Base-by-base conservation (phyloP, 2,113 vertebrate genomes). In the Atrichornis clamosus region DNA sequence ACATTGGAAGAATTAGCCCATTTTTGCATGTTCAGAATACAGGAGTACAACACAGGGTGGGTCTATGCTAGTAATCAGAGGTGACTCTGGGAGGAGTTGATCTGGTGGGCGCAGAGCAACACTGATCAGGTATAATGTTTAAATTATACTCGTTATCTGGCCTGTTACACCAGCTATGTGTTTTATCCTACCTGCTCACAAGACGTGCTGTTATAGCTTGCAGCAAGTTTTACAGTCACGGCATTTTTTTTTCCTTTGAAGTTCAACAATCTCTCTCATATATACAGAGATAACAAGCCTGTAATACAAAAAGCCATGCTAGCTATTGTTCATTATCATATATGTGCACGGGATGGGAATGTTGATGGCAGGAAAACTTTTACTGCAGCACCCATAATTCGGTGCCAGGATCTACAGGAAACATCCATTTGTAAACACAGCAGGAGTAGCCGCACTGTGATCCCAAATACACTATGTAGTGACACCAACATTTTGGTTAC, bases 1-100 rank as follows among this genome's bases (percentile, higher is more conserved):
- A 47, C 10, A 37, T 19, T 70, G 18, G 20, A 28, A 74, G 21
- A 46, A 63, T 80, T 84, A 65, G 5, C 15, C 28, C 4, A 9
- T 58, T 72, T 90, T 78, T 68, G 2, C 20, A 69, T 65, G 22
- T 8, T 83, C 49, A 50, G 13, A 30, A 33, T 58, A 32, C 15
- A 62, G 33, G 9, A 3, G 9, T 39, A 64, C 0, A 0, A 44
- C 0, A 1, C 23, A 19, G 23, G 3, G 14, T 68, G 11, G 27
- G 11, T 64, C n/a, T 73, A n/a, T 33, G 30, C 17, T 56, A 74
- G 33, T 22, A 46, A 0, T 44, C 1, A 2, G 41, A 64, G 12
- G 5, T 65, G 58, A 39, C 15, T 65, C 30, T 42, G 35, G 28
- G 32, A 88, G 22, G 27, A 62, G 12, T 68, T 44, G 17, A 46